Base-by-base conservation (phyloP, 2,797 vertebrate species). In the Momotus momota region DNA sequence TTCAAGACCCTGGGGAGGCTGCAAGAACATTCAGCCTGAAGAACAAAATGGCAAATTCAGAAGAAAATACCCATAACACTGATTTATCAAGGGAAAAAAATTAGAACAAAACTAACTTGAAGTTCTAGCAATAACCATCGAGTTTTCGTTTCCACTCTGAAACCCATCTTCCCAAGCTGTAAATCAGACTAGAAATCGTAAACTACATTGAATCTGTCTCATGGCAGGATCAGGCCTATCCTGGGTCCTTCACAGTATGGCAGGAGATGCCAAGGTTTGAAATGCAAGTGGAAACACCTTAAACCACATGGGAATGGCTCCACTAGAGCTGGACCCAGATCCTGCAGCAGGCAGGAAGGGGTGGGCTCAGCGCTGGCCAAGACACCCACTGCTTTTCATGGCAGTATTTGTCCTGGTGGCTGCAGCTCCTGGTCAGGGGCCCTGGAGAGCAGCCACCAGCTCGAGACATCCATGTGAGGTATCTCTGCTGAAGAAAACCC, bases 251-350 rank as follows among this genome's bases (percentile, higher is more conserved):
- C 21, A 15, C 14, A 35, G 14, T 14, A 7, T 5, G 33, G 33
- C 45, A 25, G 46, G 38, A 86, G 62, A 22, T 43, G 78, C 38
- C 57, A 31, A 17, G 62, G 25, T 60, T 73, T 11, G 29, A 52
- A 43, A 12, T 0, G 3, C 0, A 0, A 29, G 33, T 9, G 45
- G 21, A 29, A 35, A 11, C 25, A 46, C 3, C 10, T 8, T 13
- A 11, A 70, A 14, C 51, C 29, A 4, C 33, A 15, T 0, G 1
- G 52, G 46, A 57, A 17, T 0, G 1, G 2, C 12, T 7, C 46
- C 4, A 12, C 48, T 4, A 43, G 31, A 14, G 13, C 77, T 20
- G 54, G 31, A 55, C 54, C 52, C 19, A 7, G 14, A 52, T 26
- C 26, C 51, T 29, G 19, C 29, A 54, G 52, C 52, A 54, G 25